phyloP scores from a whole-genome alignment of 35 echinoderm and acorn worm genomes.

The Ptychodera flava region DNA sequence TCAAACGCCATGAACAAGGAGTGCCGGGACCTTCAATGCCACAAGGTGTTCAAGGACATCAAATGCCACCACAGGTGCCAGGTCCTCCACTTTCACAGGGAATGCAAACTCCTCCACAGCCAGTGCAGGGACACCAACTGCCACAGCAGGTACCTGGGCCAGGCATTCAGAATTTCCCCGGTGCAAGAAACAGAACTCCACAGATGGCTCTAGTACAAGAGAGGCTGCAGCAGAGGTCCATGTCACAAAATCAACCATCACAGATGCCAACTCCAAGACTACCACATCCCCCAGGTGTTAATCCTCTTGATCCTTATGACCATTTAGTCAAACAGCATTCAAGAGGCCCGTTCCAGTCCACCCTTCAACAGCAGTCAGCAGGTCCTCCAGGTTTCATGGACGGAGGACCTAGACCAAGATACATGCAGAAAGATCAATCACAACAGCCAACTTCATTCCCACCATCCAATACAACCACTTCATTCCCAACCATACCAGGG shows the following conservation, averaged over 20 bases:
- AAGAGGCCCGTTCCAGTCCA: background rate
- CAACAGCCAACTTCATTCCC: constrained; percentile 10
- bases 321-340: constrained; percentile 52
- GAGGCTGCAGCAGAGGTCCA: constrained; percentile 55
- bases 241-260: constrained; percentile 3
- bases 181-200: constrained; percentile 33
- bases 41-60: too few species aligned
- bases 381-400: constrained; percentile 11
- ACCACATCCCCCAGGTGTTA: constrained; percentile 19
- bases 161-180: too few species aligned
- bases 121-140: too few species aligned
- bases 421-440: background rate
- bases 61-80: too few species aligned
- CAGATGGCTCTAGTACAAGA: constrained; percentile 55
- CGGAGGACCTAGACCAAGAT: constrained; percentile 19
- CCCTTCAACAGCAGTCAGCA: background rate
- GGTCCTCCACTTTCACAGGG: too few species aligned
- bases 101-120: background rate
- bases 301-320: constrained; percentile 79
- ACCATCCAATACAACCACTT: constrained; percentile 3
- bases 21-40: too few species aligned
- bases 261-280: constrained; percentile 15
- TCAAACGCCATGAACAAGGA: constrained; percentile 52
- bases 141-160: too few species aligned
- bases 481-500: background rate